Base-by-base conservation (phyloP, 2,888 invertebrate species). In the Drosophila flavopinicola region DNA sequence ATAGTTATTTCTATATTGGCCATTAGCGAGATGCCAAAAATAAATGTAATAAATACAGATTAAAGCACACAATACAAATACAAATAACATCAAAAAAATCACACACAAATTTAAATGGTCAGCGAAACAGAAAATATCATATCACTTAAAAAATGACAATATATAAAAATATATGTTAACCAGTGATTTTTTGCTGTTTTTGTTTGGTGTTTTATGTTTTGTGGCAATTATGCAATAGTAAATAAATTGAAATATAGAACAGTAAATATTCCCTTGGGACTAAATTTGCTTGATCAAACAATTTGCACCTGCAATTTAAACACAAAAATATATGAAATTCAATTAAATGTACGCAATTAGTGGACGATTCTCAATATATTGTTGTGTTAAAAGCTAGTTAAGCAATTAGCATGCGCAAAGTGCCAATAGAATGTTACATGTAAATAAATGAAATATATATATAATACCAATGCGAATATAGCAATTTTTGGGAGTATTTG, bases 1-100 rank as follows among this genome's bases (percentile, higher is more conserved):
- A 60, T 45, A 37, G 53, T 37, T 70, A 58, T 65, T 59, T 63
- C 29, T 39, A 60, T 29, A 60, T 52, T 67, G 57, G 49, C 51
- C 49, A 61, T 68, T 68, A 60, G 52, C 54, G 41, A 49, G 51
- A 51, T 53, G 39, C 69, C 24, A 35, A 15, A 15, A 68, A 33
- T 29, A 45, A 41, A 38, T 23, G 32, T 10, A 13, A 63, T 39
- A 38, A 59, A 56, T 57, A 39, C 38, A 53, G 29, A 60, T 44
- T 59, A 35, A 51, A 51, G 41, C 25, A 27, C 27, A 39, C 27
- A 29, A 10, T 3, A 24, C 30, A 29, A 30, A 27, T n/a, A 20
- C 20, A 11, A 29, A 7, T 11, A 20, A 48, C 11, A 25, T 35
- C 30, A 48, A 47, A 15, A 41, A 6, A 35, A 60, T 35, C 29